phyloP scores from a whole-genome alignment of 2,113 vertebrate genomes.

The Myxocyprinus asiaticus region DNA sequence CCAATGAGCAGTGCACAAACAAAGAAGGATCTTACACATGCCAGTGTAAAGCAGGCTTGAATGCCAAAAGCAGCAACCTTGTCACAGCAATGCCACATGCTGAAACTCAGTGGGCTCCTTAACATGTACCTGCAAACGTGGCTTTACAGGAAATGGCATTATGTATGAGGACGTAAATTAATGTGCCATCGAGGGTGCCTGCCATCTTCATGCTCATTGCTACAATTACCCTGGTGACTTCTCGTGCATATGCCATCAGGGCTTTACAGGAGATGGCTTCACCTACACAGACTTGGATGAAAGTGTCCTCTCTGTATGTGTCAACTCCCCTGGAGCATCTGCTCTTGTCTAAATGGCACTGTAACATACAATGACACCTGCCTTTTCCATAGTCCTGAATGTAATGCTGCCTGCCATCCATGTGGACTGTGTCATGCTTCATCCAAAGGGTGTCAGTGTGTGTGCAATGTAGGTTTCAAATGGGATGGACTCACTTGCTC shows the following conservation, averaged over 20 bases:
- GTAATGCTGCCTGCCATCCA: conserved; percentile 70
- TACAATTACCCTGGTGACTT: conserved; percentile 72
- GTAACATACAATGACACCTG: conserved; percentile 69
- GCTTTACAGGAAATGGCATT: conserved; percentile 72
- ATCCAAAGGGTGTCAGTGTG: conserved; percentile 71
- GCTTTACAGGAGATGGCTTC: conserved; percentile 74
- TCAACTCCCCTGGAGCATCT: conserved; percentile 80
- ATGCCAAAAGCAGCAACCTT: conserved; percentile 66
- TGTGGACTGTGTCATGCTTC: conserved; percentile 75
- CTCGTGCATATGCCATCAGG: conserved; percentile 70
- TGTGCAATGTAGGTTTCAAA: conserved; percentile 76
- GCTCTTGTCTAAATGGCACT: conserved; percentile 80
- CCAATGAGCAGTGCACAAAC: conserved; percentile 76
- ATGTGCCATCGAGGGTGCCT: conserved; percentile 60
- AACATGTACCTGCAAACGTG: conserved; percentile 73
- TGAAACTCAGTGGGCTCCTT: conserved; percentile 74
- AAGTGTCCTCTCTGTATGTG: conserved; percentile 69
- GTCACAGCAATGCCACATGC: conserved; percentile 75
- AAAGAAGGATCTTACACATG: conserved; percentile 73
- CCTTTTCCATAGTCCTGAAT: conserved; percentile 62
- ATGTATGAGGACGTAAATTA: conserved; percentile 75
- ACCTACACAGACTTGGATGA: conserved; percentile 75
- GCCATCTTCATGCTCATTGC: conserved; percentile 70
- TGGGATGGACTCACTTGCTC: conserved; percentile 73
- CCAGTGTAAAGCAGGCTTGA: conserved; percentile 73